These are phyloP conservation scores for Hyperoplus immaculatus DNA, from an alignment of 2,797 vertebrate species.

Conservation along the genomic window DNA sequence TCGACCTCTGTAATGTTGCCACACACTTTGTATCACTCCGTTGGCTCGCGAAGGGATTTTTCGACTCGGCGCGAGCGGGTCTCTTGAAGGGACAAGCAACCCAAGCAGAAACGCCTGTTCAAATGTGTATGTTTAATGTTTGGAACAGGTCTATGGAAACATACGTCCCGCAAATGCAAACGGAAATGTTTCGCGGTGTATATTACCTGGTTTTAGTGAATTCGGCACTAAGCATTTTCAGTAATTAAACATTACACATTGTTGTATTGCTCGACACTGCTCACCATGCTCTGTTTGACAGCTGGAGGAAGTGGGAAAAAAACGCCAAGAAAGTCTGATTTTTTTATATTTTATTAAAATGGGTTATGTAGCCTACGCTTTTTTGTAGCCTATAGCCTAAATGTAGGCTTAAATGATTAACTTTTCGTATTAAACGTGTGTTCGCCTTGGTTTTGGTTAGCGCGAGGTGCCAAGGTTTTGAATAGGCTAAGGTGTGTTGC, in stretches of 20 bases:
- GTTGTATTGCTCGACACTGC: neutral
- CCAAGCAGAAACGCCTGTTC: constrained; percentile 15
- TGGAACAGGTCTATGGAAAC: neutral
- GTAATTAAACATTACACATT: neutral
- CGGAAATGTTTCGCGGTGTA: rapidly evolving
- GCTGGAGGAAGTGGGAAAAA: neutral
- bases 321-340: neutral
- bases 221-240: constrained; percentile 14
- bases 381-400: neutral
- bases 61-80: neutral
- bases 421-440: neutral
- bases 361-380: neutral
- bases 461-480: neutral
- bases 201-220: rapidly evolving
- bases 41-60: constrained; percentile 3
- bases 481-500: neutral
- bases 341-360: neutral
- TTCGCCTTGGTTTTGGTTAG: neutral
- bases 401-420: neutral
- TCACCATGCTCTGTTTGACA: neutral
- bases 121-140: constrained; percentile 8
- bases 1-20: neutral
- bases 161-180: rapidly evolving
- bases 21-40: neutral
- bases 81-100: neutral